phyloP scores from a whole-genome alignment of 2,888 invertebrate genomes.

The Dexiosoma caninum region DNA sequence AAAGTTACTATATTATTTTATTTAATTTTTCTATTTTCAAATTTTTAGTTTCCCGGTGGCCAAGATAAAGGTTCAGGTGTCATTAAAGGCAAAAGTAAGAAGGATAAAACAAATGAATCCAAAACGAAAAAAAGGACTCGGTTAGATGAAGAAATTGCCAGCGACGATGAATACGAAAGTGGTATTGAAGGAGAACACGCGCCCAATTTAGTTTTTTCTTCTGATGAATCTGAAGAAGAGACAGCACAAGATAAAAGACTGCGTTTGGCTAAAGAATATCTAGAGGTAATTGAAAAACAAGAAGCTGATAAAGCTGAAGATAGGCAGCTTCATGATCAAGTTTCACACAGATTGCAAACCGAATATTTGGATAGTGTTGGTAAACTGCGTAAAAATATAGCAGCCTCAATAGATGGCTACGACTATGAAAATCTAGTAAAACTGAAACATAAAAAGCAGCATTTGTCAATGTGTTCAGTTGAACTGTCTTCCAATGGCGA shows the following conservation, averaged over 20 bases:
- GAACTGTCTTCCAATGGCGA: conserved; percentile 86
- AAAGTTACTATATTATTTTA: no score
- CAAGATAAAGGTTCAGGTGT: conserved; percentile 48
- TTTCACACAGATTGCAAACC: conserved; percentile 86
- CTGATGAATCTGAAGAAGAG: conserved; percentile 79
- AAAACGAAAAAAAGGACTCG: conserved; percentile 75
- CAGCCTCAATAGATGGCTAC: conserved; percentile 80
- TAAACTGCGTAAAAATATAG: conserved; percentile 86
- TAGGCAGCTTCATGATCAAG: conserved; percentile 80
- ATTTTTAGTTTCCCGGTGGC: conserved; percentile 17
- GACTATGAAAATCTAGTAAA: conserved; percentile 78
- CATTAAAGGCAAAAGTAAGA: conserved; percentile 62
- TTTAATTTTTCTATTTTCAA: background rate
- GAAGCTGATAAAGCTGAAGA: conserved; percentile 84
- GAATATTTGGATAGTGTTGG: conserved; percentile 93
- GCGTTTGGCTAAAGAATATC: conserved; percentile 91
- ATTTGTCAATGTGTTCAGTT: conserved; percentile 87
- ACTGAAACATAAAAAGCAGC: conserved; percentile 88
- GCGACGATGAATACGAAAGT: conserved; percentile 81
- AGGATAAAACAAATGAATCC: conserved; percentile 65
- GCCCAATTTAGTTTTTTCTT: conserved; percentile 68
- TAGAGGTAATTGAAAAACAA: conserved; percentile 90
- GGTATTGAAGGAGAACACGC: conserved; percentile 76
- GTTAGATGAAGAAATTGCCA: conserved; percentile 81
- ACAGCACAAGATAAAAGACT: conserved; percentile 94